These are phyloP conservation scores for Laupala kohalensis DNA, from an alignment of 1,140 invertebrate genomes.

Conservation along the genomic window DNA sequence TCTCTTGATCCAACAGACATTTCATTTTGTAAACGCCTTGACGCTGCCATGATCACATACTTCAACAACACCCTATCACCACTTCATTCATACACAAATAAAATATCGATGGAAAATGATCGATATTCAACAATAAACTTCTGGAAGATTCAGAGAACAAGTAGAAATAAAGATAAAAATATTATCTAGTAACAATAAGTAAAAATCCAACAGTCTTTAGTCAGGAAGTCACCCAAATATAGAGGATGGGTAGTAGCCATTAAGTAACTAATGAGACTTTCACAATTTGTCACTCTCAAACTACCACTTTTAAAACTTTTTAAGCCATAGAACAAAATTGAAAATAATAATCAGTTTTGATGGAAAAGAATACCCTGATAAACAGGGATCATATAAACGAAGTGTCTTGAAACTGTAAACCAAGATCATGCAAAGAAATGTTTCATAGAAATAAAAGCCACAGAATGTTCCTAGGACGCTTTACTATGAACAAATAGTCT, in stretches of 20 bases:
- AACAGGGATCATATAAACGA: background rate
- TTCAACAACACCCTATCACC: too few species aligned
- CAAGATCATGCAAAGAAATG: background rate
- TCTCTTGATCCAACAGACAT: background rate
- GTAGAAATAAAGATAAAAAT: background rate
- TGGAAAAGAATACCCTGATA: background rate
- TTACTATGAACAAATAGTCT: background rate
- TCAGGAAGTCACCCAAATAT: background rate
- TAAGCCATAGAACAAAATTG: background rate
- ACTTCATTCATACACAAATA: background rate
- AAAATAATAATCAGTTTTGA: background rate
- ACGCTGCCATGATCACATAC: background rate
- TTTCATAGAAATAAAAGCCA: background rate
- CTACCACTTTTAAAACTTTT: background rate
- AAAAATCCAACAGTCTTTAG: background rate
- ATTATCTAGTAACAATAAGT: background rate
- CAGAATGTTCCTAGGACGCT: too few species aligned
- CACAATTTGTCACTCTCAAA: too few species aligned
- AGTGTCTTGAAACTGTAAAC: background rate
- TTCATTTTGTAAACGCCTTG: background rate
- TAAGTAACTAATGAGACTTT: background rate
- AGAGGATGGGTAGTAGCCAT: background rate
- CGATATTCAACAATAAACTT: background rate
- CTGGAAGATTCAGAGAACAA: background rate
- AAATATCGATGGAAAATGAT: background rate